Evolutionary conservation across 2,888 invertebrate species (phyloP).

Genomic region (Chromoteleia sp.): DNA sequence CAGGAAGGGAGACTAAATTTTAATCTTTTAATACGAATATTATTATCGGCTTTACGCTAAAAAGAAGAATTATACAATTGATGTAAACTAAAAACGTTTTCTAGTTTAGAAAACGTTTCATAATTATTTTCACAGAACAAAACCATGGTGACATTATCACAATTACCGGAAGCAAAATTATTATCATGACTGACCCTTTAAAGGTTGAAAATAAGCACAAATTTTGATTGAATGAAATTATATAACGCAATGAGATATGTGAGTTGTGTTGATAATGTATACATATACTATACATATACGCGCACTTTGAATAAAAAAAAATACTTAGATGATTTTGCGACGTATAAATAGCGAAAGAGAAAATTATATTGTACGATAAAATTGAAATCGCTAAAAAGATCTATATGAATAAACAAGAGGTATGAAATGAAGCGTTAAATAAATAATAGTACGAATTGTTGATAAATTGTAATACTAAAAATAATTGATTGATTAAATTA

Average conservation of each 20-base stretch:
- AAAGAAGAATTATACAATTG: too few relatives aligned
- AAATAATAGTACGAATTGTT: constrained; percentile 80
- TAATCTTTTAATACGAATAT: too few relatives aligned
- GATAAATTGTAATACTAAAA: constrained; percentile 81
- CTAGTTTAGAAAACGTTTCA: too few relatives aligned
- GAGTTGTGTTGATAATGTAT: constrained; percentile 62
- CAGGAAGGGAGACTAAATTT: too few relatives aligned
- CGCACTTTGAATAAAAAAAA: constrained; percentile 54
- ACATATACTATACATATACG: constrained; percentile 60
- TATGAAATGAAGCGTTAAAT: constrained; percentile 75
- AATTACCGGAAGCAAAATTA: too few relatives aligned
- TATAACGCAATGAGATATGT: constrained; percentile 38
- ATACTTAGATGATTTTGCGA: constrained; percentile 52
- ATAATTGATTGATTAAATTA: constrained; percentile 81
- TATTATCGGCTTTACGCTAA: too few relatives aligned
- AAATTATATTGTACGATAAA: constrained; percentile 75
- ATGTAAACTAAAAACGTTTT: too few relatives aligned
- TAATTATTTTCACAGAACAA: too few relatives aligned
- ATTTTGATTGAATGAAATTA: constrained; percentile 51
- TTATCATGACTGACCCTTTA: constrained; percentile 43
- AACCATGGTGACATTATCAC: too few relatives aligned
- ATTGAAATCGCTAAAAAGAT: constrained; percentile 72
- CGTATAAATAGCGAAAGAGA: constrained; percentile 70
- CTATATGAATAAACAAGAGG: constrained; percentile 73
- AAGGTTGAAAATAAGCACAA: constrained; percentile 50